These are phyloP conservation scores for Metopolophium dirhodum DNA, from an alignment of 1,140 invertebrate genomes.

Conservation along the genomic window DNA sequence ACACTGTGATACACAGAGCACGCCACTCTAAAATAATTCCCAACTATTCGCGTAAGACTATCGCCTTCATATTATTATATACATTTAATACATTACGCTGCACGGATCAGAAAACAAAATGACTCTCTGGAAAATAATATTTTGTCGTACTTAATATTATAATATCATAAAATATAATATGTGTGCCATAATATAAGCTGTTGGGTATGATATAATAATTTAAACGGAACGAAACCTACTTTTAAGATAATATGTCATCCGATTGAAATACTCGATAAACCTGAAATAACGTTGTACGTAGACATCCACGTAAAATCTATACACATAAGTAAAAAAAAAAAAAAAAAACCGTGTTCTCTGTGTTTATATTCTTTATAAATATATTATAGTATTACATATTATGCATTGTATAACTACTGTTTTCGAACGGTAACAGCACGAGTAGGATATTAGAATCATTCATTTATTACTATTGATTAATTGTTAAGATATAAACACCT, in stretches of 20 bases:
- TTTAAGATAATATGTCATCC: not conserved
- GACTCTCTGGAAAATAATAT: not conserved
- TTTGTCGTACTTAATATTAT: not conserved
- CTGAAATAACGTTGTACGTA: not conserved
- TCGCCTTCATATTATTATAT: not conserved
- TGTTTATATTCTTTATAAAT: not conserved
- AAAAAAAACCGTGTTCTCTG: not conserved
- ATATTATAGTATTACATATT: not conserved
- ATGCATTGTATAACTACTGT: not conserved
- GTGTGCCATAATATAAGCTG: not conserved
- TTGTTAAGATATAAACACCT: not conserved
- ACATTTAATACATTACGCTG: not conserved
- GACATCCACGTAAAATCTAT: not conserved
- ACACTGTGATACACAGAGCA: not conserved
- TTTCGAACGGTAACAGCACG: not conserved
- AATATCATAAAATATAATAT: not conserved
- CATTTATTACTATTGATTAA: too few relatives aligned
- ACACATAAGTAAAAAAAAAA: too few relatives aligned
- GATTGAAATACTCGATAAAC: not conserved
- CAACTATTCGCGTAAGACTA: not conserved
- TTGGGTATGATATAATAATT: conserved; percentile 5
- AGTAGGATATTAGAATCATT: not conserved
- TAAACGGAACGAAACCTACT: not conserved
- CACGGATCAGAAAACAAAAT: conserved; percentile 31
- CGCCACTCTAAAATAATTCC: not conserved